These are phyloP conservation scores for Podocnemis expansa DNA, from an alignment of 2,113 vertebrate genomes.

Conservation along the genomic window DNA sequence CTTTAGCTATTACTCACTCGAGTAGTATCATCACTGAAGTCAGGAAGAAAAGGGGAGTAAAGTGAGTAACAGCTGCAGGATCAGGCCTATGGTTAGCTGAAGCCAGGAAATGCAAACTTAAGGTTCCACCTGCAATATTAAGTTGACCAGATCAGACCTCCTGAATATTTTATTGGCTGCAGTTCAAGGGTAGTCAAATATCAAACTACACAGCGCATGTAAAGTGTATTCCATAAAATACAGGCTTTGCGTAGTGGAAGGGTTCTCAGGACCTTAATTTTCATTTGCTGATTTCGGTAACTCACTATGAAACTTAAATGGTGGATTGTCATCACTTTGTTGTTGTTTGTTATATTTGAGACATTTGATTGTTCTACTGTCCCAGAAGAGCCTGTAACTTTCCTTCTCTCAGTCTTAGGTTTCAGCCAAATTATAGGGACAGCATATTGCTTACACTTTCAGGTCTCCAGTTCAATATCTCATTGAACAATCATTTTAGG, in stretches of 20 bases:
- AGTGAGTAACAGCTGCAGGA: background rate
- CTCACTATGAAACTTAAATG: background rate
- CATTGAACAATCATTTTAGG: background rate
- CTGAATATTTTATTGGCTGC: background rate
- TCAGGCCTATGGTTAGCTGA: background rate
- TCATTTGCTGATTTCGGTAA: accelerated
- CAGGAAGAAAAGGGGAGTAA: background rate
- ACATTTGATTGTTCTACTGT: background rate
- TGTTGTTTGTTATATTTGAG: background rate
- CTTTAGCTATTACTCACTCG: background rate
- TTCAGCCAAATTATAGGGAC: background rate
- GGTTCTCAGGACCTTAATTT: background rate
- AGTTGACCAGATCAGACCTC: background rate
- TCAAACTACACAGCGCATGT: background rate
- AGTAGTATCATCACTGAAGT: accelerated
- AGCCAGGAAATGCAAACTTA: background rate
- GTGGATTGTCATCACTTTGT: background rate
- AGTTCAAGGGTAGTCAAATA: background rate
- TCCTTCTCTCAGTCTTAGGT: background rate
- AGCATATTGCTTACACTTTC: background rate
- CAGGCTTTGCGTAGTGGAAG: background rate
- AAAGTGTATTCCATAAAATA: background rate
- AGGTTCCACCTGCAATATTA: background rate
- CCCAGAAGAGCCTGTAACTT: background rate
- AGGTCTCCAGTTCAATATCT: background rate